Conservation (phyloP, 2,113 vertebrate species). For the Podarcis cretensis region DNA sequence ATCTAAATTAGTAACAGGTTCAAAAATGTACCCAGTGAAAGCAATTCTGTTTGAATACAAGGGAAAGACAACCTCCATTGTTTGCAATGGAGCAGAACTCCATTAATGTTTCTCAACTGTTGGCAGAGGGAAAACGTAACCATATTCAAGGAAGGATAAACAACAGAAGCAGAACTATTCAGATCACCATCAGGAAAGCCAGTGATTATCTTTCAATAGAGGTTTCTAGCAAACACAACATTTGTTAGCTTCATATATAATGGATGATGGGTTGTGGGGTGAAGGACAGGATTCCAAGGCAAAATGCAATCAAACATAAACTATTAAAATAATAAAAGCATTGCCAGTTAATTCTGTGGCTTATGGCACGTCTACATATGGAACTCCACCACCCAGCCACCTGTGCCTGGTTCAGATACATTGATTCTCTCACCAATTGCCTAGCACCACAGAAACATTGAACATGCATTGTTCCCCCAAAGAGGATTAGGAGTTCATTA, state of each 20-base stretch:
- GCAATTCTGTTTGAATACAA: rapidly evolving
- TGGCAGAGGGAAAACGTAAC: neutral
- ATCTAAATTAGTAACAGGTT: conserved; percentile 4
- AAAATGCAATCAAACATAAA: neutral
- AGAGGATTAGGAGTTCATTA: neutral
- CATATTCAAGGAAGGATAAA: neutral
- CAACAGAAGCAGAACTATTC: neutral
- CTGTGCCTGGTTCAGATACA: neutral
- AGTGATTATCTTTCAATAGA: neutral
- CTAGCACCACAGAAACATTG: neutral
- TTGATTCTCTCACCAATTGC: neutral
- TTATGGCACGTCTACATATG: neutral
- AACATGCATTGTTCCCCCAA: neutral
- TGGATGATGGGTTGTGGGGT: neutral
- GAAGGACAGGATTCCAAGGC: neutral
- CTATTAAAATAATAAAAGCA: neutral
- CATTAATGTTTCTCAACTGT: neutral
- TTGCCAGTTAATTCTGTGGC: neutral
- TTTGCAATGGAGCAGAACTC: neutral
- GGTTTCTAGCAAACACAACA: neutral
- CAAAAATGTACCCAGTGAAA: rapidly evolving
- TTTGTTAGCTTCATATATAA: neutral
- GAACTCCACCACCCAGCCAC: no score
- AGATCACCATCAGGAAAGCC: neutral
- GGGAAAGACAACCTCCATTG: rapidly evolving